A percentile compares a stretch with the other conserved stretches of the same genome.
Conservation (phyloP, 2,797 vertebrate genomes). For the Pangasius sanitwongsei region DNA sequence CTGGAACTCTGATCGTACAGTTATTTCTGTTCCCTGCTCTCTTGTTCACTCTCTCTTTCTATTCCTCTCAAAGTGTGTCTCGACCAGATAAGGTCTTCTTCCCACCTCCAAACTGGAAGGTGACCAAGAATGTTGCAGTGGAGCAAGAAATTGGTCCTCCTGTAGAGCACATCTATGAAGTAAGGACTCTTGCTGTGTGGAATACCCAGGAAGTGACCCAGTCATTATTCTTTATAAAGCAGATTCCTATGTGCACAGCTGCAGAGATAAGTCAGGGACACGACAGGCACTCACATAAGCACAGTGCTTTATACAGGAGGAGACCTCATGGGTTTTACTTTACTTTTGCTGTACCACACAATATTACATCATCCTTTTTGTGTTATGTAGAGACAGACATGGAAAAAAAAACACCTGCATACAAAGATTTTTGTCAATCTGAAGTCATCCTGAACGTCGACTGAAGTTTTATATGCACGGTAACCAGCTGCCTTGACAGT, state of each 20-base stretch:
- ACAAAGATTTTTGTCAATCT: neutral
- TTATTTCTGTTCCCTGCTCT: conserved; percentile 33
- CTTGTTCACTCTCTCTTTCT: conserved; percentile 15
- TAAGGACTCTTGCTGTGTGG: conserved; percentile 60
- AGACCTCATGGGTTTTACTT: neutral
- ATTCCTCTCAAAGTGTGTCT: conserved; percentile 78
- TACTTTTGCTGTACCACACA: neutral
- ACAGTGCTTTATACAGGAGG: neutral
- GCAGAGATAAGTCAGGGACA: conserved; percentile 51
- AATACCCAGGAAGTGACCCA: neutral
- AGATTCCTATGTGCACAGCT: conserved; percentile 29
- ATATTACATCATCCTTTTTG: neutral
- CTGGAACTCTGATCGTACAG: conserved; percentile 46
- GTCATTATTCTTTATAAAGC: conserved; percentile 45
- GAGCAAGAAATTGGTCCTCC: conserved; percentile 84
- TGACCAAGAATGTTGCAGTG: conserved; percentile 68
- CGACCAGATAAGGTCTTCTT: conserved; percentile 86
- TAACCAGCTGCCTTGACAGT: neutral
- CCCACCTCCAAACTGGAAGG: conserved; percentile 81
- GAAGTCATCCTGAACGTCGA: neutral
- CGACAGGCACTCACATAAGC: conserved; percentile 30
- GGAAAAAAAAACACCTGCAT: neutral
- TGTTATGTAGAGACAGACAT: neutral
- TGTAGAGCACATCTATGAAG: conserved; percentile 90
- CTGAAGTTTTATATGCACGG: neutral